Percentiles rank a stretch among this genome's conserved stretches.
These are phyloP conservation scores for Agrilus cyanescens DNA, from an alignment of 2,888 invertebrate species.

Conservation along the genomic window DNA sequence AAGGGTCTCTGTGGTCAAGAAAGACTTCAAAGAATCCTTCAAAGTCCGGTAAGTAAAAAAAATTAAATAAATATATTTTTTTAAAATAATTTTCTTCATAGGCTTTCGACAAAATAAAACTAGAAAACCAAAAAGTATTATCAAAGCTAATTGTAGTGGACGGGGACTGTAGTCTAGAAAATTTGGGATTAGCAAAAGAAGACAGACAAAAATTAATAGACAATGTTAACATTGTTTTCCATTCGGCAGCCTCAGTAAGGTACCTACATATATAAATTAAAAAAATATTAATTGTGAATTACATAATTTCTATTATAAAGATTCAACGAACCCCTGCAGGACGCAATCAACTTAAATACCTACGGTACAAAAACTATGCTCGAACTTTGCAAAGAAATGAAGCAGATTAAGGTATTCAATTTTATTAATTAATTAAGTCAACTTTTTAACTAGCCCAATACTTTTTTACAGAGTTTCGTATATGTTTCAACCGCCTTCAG, in stretches of 20 bases:
- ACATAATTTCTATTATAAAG: constrained; percentile 18
- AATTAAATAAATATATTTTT: too few species aligned
- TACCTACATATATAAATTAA: constrained; percentile 14
- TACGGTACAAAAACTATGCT: constrained; percentile 69
- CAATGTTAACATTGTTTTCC: constrained; percentile 80
- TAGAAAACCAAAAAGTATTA: too few species aligned
- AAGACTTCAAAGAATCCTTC: too few species aligned
- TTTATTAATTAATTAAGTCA: too few species aligned
- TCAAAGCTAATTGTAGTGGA: too few species aligned
- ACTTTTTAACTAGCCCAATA: too few species aligned
- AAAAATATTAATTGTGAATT: not conserved
- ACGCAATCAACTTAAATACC: constrained; percentile 79
- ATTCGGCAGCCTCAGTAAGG: constrained; percentile 90
- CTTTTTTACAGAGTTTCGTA: constrained; percentile 45
- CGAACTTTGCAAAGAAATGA: constrained; percentile 65
- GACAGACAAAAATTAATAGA: constrained; percentile 46
- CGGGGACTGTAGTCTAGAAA: too few species aligned
- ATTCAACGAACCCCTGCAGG: constrained; percentile 83
- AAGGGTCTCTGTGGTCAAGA: constrained; percentile 56
- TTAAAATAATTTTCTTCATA: too few species aligned
- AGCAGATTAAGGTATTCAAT: constrained; percentile 57
- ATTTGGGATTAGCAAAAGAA: too few species aligned
- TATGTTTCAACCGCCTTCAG: constrained; percentile 89
- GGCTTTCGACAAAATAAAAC: constrained; percentile 61
- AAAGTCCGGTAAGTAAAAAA: constrained; percentile 7